phyloP scores from a whole-genome alignment of 2,888 invertebrate genomes.

The Hirtodrosophila duncani region DNA sequence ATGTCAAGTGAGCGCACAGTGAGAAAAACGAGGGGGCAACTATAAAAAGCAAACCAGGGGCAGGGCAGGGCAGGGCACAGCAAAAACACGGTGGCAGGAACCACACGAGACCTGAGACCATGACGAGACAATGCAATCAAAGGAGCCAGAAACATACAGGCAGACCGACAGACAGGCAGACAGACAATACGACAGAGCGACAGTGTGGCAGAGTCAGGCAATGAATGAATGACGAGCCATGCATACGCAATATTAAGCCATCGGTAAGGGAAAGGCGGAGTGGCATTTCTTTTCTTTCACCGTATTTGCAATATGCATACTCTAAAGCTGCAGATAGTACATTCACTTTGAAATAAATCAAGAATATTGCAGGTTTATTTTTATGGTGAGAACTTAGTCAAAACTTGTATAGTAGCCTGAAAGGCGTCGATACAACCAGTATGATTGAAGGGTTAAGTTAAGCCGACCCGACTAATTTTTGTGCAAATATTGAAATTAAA shows the following conservation, averaged over 20 bases:
- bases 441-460: too few species aligned
- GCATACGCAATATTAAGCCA: conserved; percentile 66
- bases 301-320: too few species aligned
- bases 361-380: too few species aligned
- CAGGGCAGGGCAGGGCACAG: conserved; percentile 20
- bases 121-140: conserved; percentile 73
- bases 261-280: conserved; percentile 18
- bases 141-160: conserved; percentile 44
- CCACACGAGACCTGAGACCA: conserved; percentile 69
- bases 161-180: conserved; percentile 12
- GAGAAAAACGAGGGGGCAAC: conserved; percentile 40
- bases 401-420: too few species aligned
- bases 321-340: conserved; percentile 3
- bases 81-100: conserved; percentile 46
- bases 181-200: conserved; percentile 6
- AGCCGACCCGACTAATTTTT: too few species aligned
- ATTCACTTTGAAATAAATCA: neutral
- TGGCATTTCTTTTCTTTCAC: conserved; percentile 10
- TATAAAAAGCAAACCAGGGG: conserved; percentile 55
- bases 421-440: too few species aligned
- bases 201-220: conserved; percentile 27
- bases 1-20: conserved; percentile 59
- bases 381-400: too few species aligned
- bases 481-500: too few species aligned
- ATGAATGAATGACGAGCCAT: conserved; percentile 59